A percentile compares a stretch with the other conserved stretches of the same genome.
Conservation (phyloP, 1,140 invertebrate species). For the Papilio xuthus region DNA sequence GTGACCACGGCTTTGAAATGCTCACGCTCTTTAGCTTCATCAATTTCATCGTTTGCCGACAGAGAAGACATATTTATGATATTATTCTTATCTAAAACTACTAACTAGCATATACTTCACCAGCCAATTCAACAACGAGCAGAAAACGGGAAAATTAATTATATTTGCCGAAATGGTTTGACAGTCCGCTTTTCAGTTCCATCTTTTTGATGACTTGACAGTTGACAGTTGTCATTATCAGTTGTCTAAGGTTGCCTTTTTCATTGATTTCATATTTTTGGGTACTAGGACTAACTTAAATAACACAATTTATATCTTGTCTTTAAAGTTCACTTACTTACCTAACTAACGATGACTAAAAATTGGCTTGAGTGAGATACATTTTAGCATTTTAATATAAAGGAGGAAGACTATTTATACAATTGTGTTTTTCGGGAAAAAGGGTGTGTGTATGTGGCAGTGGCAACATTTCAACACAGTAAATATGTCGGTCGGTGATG, state of each 20-base stretch:
- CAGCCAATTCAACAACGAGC: conserved; percentile 1
- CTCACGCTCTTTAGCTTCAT: conserved; percentile 86
- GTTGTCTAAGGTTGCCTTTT: conserved; percentile 2
- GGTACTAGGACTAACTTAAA: no score
- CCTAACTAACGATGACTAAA: no score
- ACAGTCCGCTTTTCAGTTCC: conserved; percentile 27
- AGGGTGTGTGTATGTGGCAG: neutral
- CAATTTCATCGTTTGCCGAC: conserved; percentile 70
- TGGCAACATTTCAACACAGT: conserved; percentile 35
- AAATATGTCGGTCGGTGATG: conserved; percentile 54
- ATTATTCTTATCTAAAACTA: conserved; percentile 30
- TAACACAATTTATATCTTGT: no score
- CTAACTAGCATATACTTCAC: neutral
- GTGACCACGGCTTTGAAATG: conserved; percentile 90
- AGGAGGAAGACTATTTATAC: no score
- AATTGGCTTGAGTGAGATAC: no score
- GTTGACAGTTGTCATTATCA: conserved; percentile 14
- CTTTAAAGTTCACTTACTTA: no score
- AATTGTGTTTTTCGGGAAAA: neutral
- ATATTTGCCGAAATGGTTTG: conserved; percentile 31
- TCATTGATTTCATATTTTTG: no score
- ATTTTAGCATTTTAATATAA: no score
- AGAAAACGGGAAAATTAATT: conserved; percentile 20
- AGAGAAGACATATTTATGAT: conserved; percentile 60
- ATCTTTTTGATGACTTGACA: conserved; percentile 7